Percentiles rank a stretch among this genome's conserved stretches.
Evolutionary conservation across 2,113 vertebrate genomes (phyloP).

Genomic region (Apeltes quadracus): DNA sequence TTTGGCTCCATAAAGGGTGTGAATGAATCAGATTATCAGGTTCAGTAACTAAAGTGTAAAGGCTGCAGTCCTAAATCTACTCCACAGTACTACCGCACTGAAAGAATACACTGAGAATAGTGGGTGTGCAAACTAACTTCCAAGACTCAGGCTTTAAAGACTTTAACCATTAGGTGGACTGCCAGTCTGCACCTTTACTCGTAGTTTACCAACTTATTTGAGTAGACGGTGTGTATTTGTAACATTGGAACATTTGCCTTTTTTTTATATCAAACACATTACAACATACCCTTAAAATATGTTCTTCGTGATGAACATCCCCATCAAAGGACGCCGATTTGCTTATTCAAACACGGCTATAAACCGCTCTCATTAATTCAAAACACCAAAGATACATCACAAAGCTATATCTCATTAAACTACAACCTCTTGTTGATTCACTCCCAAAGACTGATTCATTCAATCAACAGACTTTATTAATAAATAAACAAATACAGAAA

Average conservation of each 20-base stretch:
- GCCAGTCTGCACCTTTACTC: too few species aligned
- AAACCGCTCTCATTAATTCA: background rate
- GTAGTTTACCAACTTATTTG: too few species aligned
- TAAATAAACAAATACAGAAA: slow-evolving; percentile 14
- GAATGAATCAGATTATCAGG: too few species aligned
- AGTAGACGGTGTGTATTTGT: too few species aligned
- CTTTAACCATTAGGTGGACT: too few species aligned
- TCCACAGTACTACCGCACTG: background rate
- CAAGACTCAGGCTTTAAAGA: too few species aligned
- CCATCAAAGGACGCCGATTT: background rate
- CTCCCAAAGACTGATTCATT: background rate
- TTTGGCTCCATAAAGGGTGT: too few species aligned
- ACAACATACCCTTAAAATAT: background rate
- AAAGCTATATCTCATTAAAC: background rate
- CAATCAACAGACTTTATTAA: slow-evolving; percentile 30
- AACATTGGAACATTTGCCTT: too few species aligned
- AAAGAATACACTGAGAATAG: too few species aligned
- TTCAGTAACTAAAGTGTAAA: background rate
- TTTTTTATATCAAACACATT: too few species aligned
- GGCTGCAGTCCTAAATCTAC: background rate
- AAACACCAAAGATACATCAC: background rate
- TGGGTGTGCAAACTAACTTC: too few species aligned
- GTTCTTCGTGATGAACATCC: background rate
- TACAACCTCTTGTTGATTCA: slow-evolving; percentile 3
- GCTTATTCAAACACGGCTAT: background rate